Evolutionary conservation across 2,113 vertebrate species (phyloP), one percentile per base, ranked within the genome.

Genomic region (Benitochromis conjunctus): DNA sequence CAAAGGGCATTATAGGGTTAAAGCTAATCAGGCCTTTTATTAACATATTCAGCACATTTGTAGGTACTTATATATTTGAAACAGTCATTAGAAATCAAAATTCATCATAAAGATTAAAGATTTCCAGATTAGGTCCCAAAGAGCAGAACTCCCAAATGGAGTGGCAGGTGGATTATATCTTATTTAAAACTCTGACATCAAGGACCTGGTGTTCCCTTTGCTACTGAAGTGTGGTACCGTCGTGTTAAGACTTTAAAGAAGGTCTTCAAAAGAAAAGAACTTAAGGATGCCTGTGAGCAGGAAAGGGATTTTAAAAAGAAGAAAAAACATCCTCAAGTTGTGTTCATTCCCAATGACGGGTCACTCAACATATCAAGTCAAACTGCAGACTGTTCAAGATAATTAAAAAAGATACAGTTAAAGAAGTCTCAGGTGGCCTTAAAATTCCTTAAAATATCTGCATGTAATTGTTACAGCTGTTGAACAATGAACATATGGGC

Each of bases 361-460:
- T 9, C 9, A 55, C 19, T n/a, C n/a, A 5, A 5, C n/a, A 9
- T 51, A n/a, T 76, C 29, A n/a, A 51, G 1, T 16, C 38, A 19
- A 31, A 48, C 24, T 48, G 43, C 69, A 74, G 24, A 11, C 43
- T 74, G 69, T 0, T 71, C 3, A 6, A 74, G 43, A 48, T 31
- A 7, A 53, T 64, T 10, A 36, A 38, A 64, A 38, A 64, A 64
- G 0, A 64, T 13, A 38, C 38, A 38, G 10, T 10, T 34, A 10
- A 71, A 10, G 5, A 46, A 51, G 26, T 76, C 46, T 31, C 46
- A 1, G 0, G 26, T 2, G 31, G 19, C 19, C 1, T 76, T 48
- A 76, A 0, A 51, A 0, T n/a, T 19, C 29, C 0, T 76, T 51
- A 51, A 18, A 76, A n/a, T 51, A 3, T 31, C 46, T 76, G 3